Conservation (phyloP, 1,140 invertebrate species). For the Penaeus japonicus region DNA sequence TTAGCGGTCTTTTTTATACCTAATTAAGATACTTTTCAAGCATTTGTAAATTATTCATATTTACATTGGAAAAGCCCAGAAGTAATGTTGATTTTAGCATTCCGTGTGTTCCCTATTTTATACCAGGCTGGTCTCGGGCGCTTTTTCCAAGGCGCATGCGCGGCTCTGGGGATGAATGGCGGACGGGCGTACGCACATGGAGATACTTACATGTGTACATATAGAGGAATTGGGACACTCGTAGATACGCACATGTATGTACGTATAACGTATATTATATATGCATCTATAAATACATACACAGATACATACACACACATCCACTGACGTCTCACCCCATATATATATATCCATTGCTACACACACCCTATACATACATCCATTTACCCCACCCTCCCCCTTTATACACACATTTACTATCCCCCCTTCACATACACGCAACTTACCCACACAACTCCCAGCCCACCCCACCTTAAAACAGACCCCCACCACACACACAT, state of each 20-base stretch:
- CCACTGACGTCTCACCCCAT: neutral
- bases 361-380: neutral
- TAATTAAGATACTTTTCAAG: constrained; percentile 47
- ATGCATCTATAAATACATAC: neutral
- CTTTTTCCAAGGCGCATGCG: no score
- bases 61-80: constrained; percentile 43
- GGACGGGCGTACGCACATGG: neutral
- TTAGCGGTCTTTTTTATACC: constrained; percentile 19
- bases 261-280: neutral
- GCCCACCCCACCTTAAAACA: neutral
- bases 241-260: neutral
- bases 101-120: neutral
- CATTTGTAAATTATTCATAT: constrained; percentile 49
- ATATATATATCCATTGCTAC: neutral
- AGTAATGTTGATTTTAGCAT: constrained; percentile 26
- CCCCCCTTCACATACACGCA: neutral
- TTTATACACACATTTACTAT: neutral
- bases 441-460: no score
- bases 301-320: neutral
- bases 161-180: no score
- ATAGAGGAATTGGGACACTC: neutral
- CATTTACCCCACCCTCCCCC: neutral
- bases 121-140: no score
- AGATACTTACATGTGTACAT: neutral
- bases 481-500: no score